A percentile compares a stretch with the other conserved stretches of the same genome.
These are phyloP conservation scores for Sarcophaga subvicina DNA, from an alignment of 2,888 invertebrate genomes.

Conservation along the genomic window DNA sequence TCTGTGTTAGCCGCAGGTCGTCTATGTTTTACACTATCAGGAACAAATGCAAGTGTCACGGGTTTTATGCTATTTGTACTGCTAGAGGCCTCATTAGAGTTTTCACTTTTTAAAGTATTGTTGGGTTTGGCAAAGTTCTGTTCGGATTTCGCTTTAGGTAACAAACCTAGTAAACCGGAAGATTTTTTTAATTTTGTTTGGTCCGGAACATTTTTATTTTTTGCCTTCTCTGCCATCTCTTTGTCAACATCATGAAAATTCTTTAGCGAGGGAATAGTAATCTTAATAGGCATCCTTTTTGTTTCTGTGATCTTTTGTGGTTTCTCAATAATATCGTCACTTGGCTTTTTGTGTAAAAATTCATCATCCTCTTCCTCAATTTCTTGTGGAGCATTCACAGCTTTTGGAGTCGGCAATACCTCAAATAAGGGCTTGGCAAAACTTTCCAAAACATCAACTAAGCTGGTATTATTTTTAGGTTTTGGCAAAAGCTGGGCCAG, in stretches of 20 bases:
- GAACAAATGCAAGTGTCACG: conserved; percentile 77
- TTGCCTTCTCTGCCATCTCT: conserved; percentile 73
- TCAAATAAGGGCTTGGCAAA: conserved; percentile 73
- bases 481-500: conserved; percentile 74
- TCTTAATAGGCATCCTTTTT: conserved; percentile 83
- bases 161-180: conserved; percentile 85
- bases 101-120: background rate
- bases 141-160: conserved; percentile 86
- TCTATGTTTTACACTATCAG: conserved; percentile 80
- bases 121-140: conserved; percentile 73
- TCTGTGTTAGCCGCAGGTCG: conserved; percentile 79
- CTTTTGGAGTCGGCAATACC: conserved; percentile 78
- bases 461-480: conserved; percentile 72
- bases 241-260: conserved; percentile 81
- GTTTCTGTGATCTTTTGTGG: conserved; percentile 68
- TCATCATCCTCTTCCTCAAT: conserved; percentile 85
- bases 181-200: conserved; percentile 63
- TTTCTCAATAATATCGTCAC: conserved; percentile 71
- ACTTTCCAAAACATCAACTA: conserved; percentile 27
- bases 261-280: conserved; percentile 86
- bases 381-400: background rate
- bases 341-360: conserved; percentile 84
- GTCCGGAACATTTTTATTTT: conserved; percentile 40
- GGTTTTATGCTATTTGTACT: background rate
- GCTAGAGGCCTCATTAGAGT: background rate